Conservation (phyloP, 2,113 vertebrate species). For the Dissostichus mawsoni region DNA sequence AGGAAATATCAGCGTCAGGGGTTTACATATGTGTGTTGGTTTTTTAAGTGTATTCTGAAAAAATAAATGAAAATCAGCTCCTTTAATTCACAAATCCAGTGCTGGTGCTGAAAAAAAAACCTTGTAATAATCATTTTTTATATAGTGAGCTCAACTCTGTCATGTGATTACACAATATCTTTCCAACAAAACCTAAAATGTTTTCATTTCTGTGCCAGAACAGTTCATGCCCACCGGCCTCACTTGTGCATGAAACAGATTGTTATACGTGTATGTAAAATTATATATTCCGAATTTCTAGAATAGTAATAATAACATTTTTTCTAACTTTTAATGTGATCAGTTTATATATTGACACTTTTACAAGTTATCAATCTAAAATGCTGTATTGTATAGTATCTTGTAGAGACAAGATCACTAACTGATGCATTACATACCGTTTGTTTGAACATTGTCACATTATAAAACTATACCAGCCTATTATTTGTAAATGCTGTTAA, state of each 20-base stretch:
- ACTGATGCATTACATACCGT: slow-evolving; percentile 40
- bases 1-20: not conserved
- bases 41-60: slow-evolving; percentile 7
- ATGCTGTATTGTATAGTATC: slow-evolving; percentile 55
- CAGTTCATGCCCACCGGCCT: slow-evolving; percentile 42
- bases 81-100: slow-evolving; percentile 49
- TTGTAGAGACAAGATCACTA: slow-evolving; percentile 39
- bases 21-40: not conserved
- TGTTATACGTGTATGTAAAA: slow-evolving; percentile 57
- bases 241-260: slow-evolving; percentile 67
- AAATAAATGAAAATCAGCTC: not conserved
- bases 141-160: slow-evolving; percentile 52
- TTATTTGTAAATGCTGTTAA: slow-evolving; percentile 63
- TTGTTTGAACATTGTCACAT: slow-evolving; percentile 55
- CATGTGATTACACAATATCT: slow-evolving; percentile 43
- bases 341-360: slow-evolving; percentile 71
- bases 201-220: slow-evolving; percentile 59
- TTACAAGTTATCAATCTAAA: slow-evolving; percentile 53
- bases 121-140: slow-evolving; percentile 28
- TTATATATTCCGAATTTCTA: slow-evolving; percentile 59
- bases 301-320: slow-evolving; percentile 51
- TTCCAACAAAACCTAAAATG: slow-evolving; percentile 42
- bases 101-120: slow-evolving; percentile 55
- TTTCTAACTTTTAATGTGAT: slow-evolving; percentile 77
- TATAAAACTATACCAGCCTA: slow-evolving; percentile 57